A percentile compares a stretch with the other conserved stretches of the same genome.
Evolutionary conservation across 1,140 invertebrate genomes (phyloP).

Genomic region (Lucilia sericata): DNA sequence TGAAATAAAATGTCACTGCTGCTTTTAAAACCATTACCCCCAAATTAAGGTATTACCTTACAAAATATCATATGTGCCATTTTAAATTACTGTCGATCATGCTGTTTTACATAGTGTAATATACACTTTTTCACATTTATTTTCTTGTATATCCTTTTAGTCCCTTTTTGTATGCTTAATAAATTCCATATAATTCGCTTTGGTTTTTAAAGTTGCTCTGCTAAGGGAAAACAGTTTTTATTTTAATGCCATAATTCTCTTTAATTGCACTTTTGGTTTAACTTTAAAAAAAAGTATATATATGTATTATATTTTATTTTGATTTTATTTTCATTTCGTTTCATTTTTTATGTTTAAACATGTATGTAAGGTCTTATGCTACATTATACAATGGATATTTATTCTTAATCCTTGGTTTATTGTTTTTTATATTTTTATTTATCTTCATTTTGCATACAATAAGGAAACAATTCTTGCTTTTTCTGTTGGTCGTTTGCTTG

Average conservation of each 20-base stretch:
- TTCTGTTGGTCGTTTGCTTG: not conserved
- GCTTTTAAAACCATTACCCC: too few relatives aligned
- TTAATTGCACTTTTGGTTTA: constrained; percentile 15
- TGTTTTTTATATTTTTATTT: constrained; percentile 27
- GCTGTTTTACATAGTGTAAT: too few relatives aligned
- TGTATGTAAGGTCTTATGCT: not conserved
- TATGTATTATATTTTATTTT: constrained; percentile 1
- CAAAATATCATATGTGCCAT: too few relatives aligned
- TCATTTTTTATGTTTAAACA: not conserved
- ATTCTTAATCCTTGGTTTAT: constrained; percentile 17
- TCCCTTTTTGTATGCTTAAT: too few relatives aligned
- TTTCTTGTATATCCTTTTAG: too few relatives aligned
- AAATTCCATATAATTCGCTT: too few relatives aligned
- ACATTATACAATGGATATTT: not conserved
- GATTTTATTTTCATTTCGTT: not conserved
- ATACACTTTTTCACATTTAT: too few relatives aligned
- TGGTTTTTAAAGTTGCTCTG: too few relatives aligned
- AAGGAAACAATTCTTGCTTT: not conserved
- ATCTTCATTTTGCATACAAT: constrained; percentile 17
- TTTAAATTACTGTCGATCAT: too few relatives aligned
- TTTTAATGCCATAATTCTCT: not conserved
- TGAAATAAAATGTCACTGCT: too few relatives aligned
- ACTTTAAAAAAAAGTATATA: not conserved
- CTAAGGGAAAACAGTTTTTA: not conserved
- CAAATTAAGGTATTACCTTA: too few relatives aligned